phyloP scores from a whole-genome alignment of 2,113 vertebrate genomes.

The Pagrus major region DNA sequence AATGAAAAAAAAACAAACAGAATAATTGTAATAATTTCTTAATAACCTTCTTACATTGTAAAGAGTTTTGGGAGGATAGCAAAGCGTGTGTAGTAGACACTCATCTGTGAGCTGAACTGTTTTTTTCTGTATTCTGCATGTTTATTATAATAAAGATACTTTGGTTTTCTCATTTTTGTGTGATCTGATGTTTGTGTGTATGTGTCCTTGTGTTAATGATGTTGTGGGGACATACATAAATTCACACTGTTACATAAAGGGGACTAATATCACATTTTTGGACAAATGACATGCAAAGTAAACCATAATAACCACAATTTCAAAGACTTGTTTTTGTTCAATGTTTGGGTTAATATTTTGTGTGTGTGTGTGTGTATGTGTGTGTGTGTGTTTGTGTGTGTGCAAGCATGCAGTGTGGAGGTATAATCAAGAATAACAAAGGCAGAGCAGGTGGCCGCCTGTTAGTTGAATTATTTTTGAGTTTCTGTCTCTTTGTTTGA shows the following conservation, averaged over 20 bases:
- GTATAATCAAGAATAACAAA: conserved; percentile 13
- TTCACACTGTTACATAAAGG: neutral
- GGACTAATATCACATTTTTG: neutral
- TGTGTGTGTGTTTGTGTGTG: neutral
- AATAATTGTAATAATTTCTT: conserved; percentile 94
- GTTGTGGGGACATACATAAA: neutral
- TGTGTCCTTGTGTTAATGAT: neutral
- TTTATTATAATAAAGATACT: conserved; percentile 79
- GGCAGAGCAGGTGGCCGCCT: neutral
- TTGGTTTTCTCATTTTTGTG: conserved; percentile 70
- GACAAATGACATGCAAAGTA: neutral
- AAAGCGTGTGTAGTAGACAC: conserved; percentile 76
- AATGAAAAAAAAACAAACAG: conserved; percentile 58
- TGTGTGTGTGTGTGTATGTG: neutral
- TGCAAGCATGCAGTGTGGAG: neutral
- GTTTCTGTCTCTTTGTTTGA: conserved; percentile 5
- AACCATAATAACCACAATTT: neutral
- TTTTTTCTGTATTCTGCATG: conserved; percentile 82
- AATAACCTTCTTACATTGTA: conserved; percentile 88
- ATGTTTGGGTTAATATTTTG: neutral
- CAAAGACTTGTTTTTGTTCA: neutral
- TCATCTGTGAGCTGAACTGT: conserved; percentile 86
- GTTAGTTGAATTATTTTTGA: conserved; percentile 24
- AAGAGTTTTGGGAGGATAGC: conserved; percentile 88
- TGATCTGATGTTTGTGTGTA: conserved; percentile 20